Percentiles rank a stretch among this genome's conserved stretches.
Evolutionary conservation across 2,888 invertebrate genomes (phyloP).

Genomic region (Dolichopus griseipennis): DNA sequence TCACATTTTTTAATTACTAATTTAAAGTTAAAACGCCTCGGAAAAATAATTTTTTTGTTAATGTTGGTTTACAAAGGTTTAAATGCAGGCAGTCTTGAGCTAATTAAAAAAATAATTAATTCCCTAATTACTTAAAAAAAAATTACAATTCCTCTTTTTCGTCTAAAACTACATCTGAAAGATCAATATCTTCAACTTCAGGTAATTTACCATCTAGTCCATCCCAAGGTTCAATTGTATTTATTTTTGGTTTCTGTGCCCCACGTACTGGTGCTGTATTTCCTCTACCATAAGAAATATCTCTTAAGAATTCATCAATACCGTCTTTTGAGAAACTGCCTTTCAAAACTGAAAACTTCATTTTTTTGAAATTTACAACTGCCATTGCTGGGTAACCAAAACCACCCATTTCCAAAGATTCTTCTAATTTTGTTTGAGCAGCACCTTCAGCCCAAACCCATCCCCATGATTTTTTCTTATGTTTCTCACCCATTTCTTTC

Average conservation of each 20-base stretch:
- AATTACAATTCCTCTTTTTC: slow-evolving; percentile 68
- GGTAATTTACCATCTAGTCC: slow-evolving; percentile 87
- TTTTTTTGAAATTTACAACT: slow-evolving; percentile 90
- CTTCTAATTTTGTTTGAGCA: slow-evolving; percentile 74
- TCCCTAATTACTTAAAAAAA: background rate
- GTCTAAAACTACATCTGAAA: slow-evolving; percentile 79
- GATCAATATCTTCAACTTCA: slow-evolving; percentile 80
- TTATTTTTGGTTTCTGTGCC: slow-evolving; percentile 65
- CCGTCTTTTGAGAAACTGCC: slow-evolving; percentile 93
- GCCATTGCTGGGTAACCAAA: slow-evolving; percentile 99
- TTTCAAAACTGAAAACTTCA: slow-evolving; percentile 87
- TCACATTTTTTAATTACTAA: background rate
- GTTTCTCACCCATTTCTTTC: slow-evolving; percentile 72
- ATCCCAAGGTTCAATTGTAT: slow-evolving; percentile 73
- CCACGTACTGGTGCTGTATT: slow-evolving; percentile 82
- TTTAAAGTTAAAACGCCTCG: background rate
- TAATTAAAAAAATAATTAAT: background rate
- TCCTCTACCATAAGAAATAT: slow-evolving; percentile 87
- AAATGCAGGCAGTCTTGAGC: slow-evolving; percentile 8
- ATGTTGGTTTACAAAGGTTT: background rate
- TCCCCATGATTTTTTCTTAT: slow-evolving; percentile 93
- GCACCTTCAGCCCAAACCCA: slow-evolving; percentile 96
- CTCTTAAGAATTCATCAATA: slow-evolving; percentile 89
- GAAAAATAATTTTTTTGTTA: background rate
- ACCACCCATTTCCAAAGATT: slow-evolving; percentile 86